These are phyloP conservation scores for Oophaga pumilio DNA, from an alignment of 2,113 vertebrate species.

Conservation along the genomic window DNA sequence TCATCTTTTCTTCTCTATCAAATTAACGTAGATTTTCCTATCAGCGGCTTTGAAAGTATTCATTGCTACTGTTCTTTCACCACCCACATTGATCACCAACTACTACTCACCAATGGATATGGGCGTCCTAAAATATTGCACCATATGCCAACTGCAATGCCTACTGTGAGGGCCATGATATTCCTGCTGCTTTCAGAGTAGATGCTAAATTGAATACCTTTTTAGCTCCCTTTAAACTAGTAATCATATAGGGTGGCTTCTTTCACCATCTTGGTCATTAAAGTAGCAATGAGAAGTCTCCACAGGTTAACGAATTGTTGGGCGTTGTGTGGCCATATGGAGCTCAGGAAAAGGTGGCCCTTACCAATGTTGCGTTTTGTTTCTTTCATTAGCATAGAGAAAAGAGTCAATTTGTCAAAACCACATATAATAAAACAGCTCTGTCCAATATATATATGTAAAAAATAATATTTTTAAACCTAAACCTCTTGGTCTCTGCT, in stretches of 20 bases:
- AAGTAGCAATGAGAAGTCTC: background rate
- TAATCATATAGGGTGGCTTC: background rate
- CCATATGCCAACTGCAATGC: background rate
- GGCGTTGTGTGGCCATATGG: background rate
- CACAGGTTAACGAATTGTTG: background rate
- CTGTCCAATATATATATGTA: background rate
- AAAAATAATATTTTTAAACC: background rate
- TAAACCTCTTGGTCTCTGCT: background rate
- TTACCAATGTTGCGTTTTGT: background rate
- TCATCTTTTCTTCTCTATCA: too few species aligned
- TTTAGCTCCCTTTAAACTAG: background rate
- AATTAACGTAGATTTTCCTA: background rate
- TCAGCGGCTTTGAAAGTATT: background rate
- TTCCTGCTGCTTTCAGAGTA: background rate
- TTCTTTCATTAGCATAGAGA: background rate
- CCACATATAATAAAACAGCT: background rate
- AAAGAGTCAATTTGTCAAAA: background rate
- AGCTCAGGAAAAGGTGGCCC: background rate
- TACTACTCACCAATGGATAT: background rate
- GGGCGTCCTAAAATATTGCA: background rate
- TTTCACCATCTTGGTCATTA: background rate
- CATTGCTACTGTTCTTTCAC: background rate
- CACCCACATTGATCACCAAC: background rate
- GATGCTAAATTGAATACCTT: background rate
- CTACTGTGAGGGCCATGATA: background rate